phyloP scores from a whole-genome alignment of 2,797 vertebrate genomes.

The Pseudotriccus pelzelni region DNA sequence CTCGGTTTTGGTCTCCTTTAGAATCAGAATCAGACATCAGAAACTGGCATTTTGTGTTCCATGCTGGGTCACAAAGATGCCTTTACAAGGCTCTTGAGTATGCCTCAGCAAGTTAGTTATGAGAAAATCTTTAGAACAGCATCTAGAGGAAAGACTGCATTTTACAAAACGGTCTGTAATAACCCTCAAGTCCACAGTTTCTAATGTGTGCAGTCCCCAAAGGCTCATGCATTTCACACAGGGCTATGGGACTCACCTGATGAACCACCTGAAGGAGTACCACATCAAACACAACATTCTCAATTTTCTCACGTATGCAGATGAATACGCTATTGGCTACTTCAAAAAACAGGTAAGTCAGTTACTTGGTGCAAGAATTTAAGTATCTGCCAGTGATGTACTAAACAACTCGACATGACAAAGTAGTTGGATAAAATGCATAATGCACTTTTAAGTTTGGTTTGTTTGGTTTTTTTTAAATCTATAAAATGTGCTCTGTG shows the following conservation, averaged over 20 bases:
- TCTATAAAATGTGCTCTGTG: background rate
- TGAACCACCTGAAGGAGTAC: constrained; percentile 99
- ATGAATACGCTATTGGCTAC: constrained; percentile 98
- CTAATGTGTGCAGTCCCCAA: background rate
- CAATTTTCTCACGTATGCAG: constrained; percentile 97
- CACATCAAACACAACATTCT: constrained; percentile 98
- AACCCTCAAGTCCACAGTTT: background rate
- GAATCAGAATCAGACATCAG: background rate
- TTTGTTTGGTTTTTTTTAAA: background rate
- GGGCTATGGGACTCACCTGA: constrained; percentile 97
- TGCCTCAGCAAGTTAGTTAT: background rate
- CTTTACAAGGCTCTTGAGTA: background rate
- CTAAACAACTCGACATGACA: background rate
- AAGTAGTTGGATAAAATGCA: background rate
- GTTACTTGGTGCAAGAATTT: background rate
- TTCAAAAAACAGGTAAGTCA: constrained; percentile 95
- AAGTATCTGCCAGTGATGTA: background rate
- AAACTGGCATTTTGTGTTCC: background rate
- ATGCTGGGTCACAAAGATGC: background rate
- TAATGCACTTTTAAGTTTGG: background rate
- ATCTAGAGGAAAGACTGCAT: background rate
- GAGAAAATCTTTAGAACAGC: background rate
- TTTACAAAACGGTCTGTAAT: background rate
- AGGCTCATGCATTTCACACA: constrained; percentile 50
- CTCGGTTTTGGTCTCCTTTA: background rate